Percentiles rank a stretch among this genome's conserved stretches.
Evolutionary conservation across 2,888 invertebrate species (phyloP).

Genomic region (Phoenoteleia sp.): DNA sequence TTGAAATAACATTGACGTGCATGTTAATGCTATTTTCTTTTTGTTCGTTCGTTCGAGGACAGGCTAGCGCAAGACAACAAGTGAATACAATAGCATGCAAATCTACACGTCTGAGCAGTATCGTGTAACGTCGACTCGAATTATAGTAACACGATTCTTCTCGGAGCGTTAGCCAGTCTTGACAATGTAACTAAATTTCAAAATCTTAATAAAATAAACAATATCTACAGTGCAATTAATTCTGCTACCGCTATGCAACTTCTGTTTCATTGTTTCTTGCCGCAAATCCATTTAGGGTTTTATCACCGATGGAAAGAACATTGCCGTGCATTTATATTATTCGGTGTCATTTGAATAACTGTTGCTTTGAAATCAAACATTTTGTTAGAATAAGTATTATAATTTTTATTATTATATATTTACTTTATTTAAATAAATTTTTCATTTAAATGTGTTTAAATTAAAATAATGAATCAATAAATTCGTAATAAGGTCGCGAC

Average conservation of each 20-base stretch:
- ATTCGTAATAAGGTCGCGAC: no score
- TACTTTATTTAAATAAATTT: no score
- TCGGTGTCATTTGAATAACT: no score
- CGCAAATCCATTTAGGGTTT: no score
- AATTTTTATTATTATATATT: no score
- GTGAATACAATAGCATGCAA: slow-evolving; percentile 70
- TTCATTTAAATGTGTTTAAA: no score
- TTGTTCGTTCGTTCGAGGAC: slow-evolving; percentile 44
- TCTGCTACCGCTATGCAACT: neutral
- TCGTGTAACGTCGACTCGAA: slow-evolving; percentile 68
- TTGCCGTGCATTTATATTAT: no score
- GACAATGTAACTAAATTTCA: slow-evolving; percentile 47
- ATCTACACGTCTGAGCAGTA: slow-evolving; percentile 54
- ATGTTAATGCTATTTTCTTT: slow-evolving; percentile 53
- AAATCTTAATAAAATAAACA: slow-evolving; percentile 48
- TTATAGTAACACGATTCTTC: slow-evolving; percentile 67
- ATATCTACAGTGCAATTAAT: neutral
- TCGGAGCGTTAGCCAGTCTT: neutral
- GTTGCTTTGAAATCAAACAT: no score
- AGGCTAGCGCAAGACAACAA: slow-evolving; percentile 47
- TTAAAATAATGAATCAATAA: no score
- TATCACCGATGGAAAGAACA: no score
- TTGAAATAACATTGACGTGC: slow-evolving; percentile 31
- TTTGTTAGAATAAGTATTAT: no score
- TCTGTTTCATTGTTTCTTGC: neutral